Evolutionary conservation across 1,140 invertebrate genomes (phyloP).

Genomic region (Hyles euphorbiae): DNA sequence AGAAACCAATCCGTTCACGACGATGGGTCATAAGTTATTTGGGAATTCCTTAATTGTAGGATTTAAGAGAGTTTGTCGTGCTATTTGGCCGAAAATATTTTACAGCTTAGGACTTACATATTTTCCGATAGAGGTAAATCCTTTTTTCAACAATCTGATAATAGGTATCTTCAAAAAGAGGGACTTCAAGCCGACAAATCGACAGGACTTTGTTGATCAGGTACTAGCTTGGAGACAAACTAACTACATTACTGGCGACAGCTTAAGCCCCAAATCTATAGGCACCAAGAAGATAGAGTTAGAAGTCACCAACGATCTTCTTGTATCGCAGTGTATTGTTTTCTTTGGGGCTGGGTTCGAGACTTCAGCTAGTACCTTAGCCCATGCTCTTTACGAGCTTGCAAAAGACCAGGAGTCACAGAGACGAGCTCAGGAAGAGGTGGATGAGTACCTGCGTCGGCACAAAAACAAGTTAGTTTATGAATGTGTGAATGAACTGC

Average conservation of each 20-base stretch:
- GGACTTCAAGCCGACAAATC: conserved; percentile 12
- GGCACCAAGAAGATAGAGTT: conserved; percentile 10
- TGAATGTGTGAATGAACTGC: conserved; percentile 58
- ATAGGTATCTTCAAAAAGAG: conserved; percentile 16
- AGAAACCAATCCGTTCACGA: conserved; percentile 51
- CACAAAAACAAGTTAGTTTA: conserved; percentile 47
- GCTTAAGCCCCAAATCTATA: conserved; percentile 17
- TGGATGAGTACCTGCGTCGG: conserved; percentile 55
- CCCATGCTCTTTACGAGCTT: conserved; percentile 73
- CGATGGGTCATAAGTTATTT: conserved; percentile 52
- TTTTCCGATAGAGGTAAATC: conserved; percentile 4
- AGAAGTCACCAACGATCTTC: conserved; percentile 55
- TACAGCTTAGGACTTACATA: conserved; percentile 18
- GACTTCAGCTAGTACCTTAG: conserved; percentile 65
- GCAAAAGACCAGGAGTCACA: conserved; percentile 66
- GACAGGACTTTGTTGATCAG: conserved; percentile 33
- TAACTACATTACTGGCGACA: conserved; percentile 19
- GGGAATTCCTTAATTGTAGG: background rate
- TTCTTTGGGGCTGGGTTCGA: conserved; percentile 81
- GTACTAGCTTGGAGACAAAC: conserved; percentile 25
- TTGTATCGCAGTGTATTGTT: conserved; percentile 78
- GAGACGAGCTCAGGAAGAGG: conserved; percentile 71
- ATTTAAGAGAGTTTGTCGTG: conserved; percentile 6
- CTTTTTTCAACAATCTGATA: conserved; percentile 22
- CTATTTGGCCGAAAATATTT: conserved; percentile 26